These are phyloP conservation scores for Acrocera orbiculus DNA, from an alignment of 2,888 invertebrate species.

Conservation along the genomic window DNA sequence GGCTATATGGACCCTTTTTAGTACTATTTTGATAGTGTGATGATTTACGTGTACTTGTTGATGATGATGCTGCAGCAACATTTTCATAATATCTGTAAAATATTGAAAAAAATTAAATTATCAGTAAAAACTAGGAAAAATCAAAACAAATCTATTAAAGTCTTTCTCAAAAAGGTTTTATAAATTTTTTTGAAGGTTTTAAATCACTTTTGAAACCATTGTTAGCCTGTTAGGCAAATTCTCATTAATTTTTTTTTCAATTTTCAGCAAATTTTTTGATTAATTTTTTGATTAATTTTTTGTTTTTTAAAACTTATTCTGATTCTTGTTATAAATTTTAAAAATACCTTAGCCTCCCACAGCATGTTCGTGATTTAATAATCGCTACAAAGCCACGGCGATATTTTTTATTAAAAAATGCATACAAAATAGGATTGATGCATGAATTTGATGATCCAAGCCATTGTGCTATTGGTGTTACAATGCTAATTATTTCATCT, in stretches of 20 bases:
- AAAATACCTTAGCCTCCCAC: constrained; percentile 49
- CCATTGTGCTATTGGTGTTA: constrained; percentile 82
- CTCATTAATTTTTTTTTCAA: too few species aligned
- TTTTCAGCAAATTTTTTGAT: background rate
- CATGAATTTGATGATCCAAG: constrained; percentile 86
- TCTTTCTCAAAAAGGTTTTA: too few species aligned
- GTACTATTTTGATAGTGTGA: constrained; percentile 59
- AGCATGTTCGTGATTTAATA: constrained; percentile 68
- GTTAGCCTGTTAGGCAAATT: too few species aligned
- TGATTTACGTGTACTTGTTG: constrained; percentile 68
- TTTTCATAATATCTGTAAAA: constrained; percentile 56
- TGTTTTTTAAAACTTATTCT: too few species aligned
- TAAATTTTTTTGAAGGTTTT: background rate
- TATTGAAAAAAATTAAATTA: background rate
- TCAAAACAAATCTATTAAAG: background rate
- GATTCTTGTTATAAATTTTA: too few species aligned
- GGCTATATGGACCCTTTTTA: constrained; percentile 36
- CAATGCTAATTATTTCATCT: constrained; percentile 59
- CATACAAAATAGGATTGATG: constrained; percentile 87
- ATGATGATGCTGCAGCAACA: constrained; percentile 68
- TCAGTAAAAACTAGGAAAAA: background rate
- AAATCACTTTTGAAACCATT: background rate
- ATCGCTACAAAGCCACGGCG: constrained; percentile 78
- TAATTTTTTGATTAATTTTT: background rate
- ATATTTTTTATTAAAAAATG: constrained; percentile 89